Evolutionary conservation across 1,140 invertebrate species (phyloP).

Genomic region (Drosophila ananassae): DNA sequence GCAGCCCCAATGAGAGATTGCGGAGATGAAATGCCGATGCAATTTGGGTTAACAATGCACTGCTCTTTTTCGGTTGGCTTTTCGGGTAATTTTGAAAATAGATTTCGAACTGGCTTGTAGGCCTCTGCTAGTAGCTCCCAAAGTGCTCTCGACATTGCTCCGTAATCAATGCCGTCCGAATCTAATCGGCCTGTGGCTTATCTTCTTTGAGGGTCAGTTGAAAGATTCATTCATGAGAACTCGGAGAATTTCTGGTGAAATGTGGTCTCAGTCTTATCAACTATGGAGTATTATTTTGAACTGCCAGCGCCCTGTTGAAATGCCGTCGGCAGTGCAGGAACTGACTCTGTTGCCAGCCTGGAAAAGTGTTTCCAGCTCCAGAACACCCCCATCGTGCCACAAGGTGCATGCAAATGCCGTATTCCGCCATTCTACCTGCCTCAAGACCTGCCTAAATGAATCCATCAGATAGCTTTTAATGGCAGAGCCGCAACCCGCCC

Average conservation of each 20-base stretch:
- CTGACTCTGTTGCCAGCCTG: constrained; percentile 1
- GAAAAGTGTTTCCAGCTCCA: no score
- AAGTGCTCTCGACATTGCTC: not conserved
- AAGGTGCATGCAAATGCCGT: constrained; percentile 34
- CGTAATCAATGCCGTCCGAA: not conserved
- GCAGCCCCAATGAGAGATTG: constrained; percentile 36
- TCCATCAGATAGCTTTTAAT: constrained; percentile 48
- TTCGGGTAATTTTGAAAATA: constrained; percentile 23
- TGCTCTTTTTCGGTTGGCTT: constrained; percentile 12
- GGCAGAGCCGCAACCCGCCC: constrained; percentile 37
- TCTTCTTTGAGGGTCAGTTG: not conserved
- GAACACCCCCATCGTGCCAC: constrained; percentile 24
- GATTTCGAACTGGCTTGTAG: not conserved
- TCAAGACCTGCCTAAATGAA: constrained; percentile 29
- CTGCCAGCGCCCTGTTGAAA: not conserved
- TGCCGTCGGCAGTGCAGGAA: constrained; percentile 47
- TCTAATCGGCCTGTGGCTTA: constrained; percentile 18
- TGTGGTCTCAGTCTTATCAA: not conserved
- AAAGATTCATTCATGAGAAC: constrained; percentile 32
- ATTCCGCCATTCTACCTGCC: constrained; percentile 48
- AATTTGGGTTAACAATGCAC: constrained; percentile 48
- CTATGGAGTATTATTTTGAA: not conserved
- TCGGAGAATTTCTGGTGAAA: not conserved
- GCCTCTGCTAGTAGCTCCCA: no score
- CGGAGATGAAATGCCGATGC: constrained; percentile 52